Base-by-base conservation (phyloP, 2,113 vertebrate genomes). In the Erythrocercus mccallii region DNA sequence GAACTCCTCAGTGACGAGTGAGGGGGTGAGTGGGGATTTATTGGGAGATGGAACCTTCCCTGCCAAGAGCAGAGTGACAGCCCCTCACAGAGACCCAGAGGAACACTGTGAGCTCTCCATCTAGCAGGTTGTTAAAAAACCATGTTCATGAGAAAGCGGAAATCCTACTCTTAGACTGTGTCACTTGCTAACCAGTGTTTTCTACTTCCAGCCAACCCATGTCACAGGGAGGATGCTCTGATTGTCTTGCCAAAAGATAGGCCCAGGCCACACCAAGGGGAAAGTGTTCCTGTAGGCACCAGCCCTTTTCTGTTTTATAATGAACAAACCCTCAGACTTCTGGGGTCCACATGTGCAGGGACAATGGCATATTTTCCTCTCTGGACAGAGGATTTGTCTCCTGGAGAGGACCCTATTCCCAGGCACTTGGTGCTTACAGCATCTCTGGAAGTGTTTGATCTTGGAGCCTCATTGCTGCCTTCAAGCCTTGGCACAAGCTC, bases 41-140 rank as follows among this genome's bases (percentile, higher is more conserved):
- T 2, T 78, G 50, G 83, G 72, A 80, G 71, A 70, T 35, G 54
- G 45, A 35, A 35, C 45, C 15, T 88, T 85, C 69, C 88, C 60
- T 79, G 56, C 45, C 45, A 91, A 83, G 23, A 79, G 23, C n/a
- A 33, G 79, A 60, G 28, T 16, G 69, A 72, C 66, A 68, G 23
- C 40, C 64, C 45, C 19, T 40, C 4, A 0, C 30, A 25, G 54
- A 53, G 61, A 82, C 31, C 19, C 0, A 0, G 28, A 73, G 6
- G 28, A 40, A 12, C 35, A 24, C 13, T 4, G 4, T 2, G 7
- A 89, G 48, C 66, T 70, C 77, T 81, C 81, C 25, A 50, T 42
- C 45, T 15, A 50, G 6, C 72, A 79, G 30, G 50, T 78, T 72
- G 53, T 90, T 82, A 48, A 90, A 85, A 69, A 48, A 20, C 40